Evolutionary conservation across 2,888 invertebrate species (phyloP), one percentile per base, ranked within the genome.

Genomic region (Zele albiditarsus): DNA sequence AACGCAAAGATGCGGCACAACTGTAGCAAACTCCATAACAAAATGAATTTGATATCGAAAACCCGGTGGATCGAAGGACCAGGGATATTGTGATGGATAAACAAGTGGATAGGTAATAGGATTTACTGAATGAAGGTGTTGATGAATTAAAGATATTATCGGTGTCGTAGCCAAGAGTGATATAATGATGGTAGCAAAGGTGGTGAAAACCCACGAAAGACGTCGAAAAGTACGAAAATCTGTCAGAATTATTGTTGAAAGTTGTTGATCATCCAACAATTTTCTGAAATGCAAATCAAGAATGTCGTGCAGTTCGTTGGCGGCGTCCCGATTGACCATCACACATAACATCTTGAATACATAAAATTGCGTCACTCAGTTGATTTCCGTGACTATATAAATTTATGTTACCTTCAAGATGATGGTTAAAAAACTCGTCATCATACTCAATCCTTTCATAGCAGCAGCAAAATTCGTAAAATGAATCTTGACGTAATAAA

Each of bases 41-140:
- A 73, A 82, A 57, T 77, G 78, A 4, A 77, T 8, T 25, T 74
- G 73, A 66, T 80, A 84, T 0, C 80, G 1, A 0, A 60, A 3
- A 23, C 74, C 74, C 23, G 27, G 57, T n/a, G 23, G 42, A 12
- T 42, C 14, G 31, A 66, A 25, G 8, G 16, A 25, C 79, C 81
- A 83, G 0, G 82, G 84, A 49, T 80, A 82, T 16, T 74, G 73
- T 3, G 38, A 74, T 5, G 80, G 79, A 3, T 77, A 57, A 2
- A 78, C 75, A 1, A 80, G 60, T 6, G 66, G n/a, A 46, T 79
- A 79, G 31, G 71, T 68, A 1, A 58, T 58, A 3, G 71, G 38
- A 27, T 77, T 42, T 0, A 31, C 49, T 2, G 76, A 60, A 57
- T 60, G 68, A 27, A 62, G 42, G 4, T 57, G 62, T 38, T 70